Percentiles rank a stretch among this genome's conserved stretches.
Evolutionary conservation across 2,888 invertebrate genomes (phyloP).

Genomic region (Coelopa pilipes): DNA sequence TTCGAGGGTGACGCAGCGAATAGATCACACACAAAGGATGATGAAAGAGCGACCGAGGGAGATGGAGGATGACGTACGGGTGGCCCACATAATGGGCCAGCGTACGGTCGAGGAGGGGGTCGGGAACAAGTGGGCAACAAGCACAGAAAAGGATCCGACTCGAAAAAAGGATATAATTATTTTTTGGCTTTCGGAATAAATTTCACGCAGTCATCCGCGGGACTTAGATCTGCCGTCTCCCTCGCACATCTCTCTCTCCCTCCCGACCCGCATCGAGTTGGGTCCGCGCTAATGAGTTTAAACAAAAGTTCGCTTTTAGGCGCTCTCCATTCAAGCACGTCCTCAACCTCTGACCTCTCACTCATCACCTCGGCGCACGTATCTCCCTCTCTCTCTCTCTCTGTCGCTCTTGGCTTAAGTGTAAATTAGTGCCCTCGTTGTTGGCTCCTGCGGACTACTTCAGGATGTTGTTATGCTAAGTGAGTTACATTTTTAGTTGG

Average conservation of each 20-base stretch:
- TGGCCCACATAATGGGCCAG: background rate
- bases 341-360: conserved; percentile 2
- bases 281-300: conserved; percentile 22
- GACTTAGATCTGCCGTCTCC: background rate
- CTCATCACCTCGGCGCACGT: background rate
- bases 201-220: background rate
- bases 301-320: conserved; percentile 25
- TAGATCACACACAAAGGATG: background rate
- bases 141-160: too few species aligned
- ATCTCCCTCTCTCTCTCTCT: background rate
- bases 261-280: background rate
- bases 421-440: conserved; percentile 24
- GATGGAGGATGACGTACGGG: background rate
- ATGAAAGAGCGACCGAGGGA: background rate
- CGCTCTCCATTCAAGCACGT: background rate
- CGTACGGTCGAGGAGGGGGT: too few species aligned
- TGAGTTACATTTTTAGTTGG: conserved; percentile 21
- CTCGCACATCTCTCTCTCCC: background rate
- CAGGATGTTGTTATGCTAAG: conserved; percentile 28
- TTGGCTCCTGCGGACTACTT: conserved; percentile 20
- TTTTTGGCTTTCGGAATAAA: background rate
- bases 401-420: conserved; percentile 3
- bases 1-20: background rate
- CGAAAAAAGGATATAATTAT: conserved; percentile 24
- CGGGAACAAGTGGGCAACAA: too few species aligned